A percentile compares a stretch with the other conserved stretches of the same genome.
These are phyloP conservation scores for Chaetops frenatus DNA, from an alignment of 2,113 vertebrate genomes.

Conservation along the genomic window DNA sequence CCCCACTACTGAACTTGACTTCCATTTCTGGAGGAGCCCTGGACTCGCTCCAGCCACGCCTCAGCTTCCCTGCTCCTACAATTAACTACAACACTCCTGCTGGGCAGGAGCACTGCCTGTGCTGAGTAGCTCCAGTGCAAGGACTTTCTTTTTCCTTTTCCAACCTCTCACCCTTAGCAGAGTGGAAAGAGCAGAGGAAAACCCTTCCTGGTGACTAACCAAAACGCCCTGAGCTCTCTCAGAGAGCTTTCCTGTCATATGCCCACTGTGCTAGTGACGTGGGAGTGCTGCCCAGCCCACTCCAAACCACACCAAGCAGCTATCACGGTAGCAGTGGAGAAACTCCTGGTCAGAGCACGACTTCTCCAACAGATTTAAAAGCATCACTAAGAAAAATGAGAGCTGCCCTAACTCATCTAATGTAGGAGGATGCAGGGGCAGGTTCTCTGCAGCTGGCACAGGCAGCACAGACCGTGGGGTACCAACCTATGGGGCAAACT, in stretches of 20 bases:
- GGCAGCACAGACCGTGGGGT: background rate
- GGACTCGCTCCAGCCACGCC: background rate
- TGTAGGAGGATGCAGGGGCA: background rate
- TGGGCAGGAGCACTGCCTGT: accelerated
- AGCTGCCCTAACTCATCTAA: background rate
- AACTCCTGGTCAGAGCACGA: accelerated
- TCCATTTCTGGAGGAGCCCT: background rate
- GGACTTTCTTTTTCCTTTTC: background rate
- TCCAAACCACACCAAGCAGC: background rate
- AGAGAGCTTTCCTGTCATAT: background rate
- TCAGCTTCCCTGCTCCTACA: background rate
- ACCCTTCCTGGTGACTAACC: background rate
- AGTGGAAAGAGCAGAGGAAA: background rate
- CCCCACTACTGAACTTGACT: background rate
- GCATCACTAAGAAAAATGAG: background rate
- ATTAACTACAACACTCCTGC: background rate
- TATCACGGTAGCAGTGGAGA: background rate
- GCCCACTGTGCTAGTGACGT: accelerated
- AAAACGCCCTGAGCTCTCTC: background rate
- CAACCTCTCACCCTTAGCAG: background rate
- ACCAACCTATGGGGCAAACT: background rate
- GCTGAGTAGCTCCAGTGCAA: background rate
- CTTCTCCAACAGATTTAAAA: background rate
- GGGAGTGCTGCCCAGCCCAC: background rate
- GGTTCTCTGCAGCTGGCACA: background rate